A percentile compares a stretch with the other conserved stretches of the same genome.
phyloP scores from a whole-genome alignment of 2,797 vertebrate genomes.

The Pagetopsis macropterus region DNA sequence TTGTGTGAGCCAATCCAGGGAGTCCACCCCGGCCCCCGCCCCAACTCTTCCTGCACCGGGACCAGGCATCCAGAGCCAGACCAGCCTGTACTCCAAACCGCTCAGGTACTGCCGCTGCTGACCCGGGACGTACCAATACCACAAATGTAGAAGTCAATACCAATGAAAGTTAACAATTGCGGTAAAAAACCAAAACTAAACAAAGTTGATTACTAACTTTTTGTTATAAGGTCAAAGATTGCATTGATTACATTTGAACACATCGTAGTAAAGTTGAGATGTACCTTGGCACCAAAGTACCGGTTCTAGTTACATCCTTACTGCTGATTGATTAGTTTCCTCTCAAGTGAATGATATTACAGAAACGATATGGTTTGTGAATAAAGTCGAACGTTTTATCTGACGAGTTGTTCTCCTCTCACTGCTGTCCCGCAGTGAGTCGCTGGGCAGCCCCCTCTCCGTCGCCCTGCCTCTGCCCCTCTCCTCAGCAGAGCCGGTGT shows the following conservation, averaged over 20 bases:
- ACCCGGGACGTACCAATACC: too few species aligned
- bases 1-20: constrained; percentile 80
- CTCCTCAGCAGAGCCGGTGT: constrained; percentile 89
- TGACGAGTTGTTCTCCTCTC: background rate
- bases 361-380: background rate
- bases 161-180: too few species aligned
- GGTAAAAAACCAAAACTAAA: too few species aligned
- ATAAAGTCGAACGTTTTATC: background rate
- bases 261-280: too few species aligned
- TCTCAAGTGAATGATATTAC: background rate
- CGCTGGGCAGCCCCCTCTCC: constrained; percentile 88
- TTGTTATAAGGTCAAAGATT: too few species aligned
- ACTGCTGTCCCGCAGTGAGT: constrained; percentile 82
- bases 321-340: background rate
- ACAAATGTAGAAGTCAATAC: too few species aligned
- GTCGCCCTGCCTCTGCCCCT: constrained; percentile 87
- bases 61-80: constrained; percentile 80
- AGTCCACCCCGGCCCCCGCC: constrained; percentile 75
- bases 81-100: constrained; percentile 91
- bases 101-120: constrained; percentile 81
- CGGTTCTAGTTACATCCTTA: too few species aligned
- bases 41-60: constrained; percentile 70
- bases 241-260: too few species aligned
- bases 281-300: too few species aligned
- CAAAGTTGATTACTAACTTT: too few species aligned